Conservation (phyloP, 2,888 invertebrate genomes). For the Eulithis testata region DNA sequence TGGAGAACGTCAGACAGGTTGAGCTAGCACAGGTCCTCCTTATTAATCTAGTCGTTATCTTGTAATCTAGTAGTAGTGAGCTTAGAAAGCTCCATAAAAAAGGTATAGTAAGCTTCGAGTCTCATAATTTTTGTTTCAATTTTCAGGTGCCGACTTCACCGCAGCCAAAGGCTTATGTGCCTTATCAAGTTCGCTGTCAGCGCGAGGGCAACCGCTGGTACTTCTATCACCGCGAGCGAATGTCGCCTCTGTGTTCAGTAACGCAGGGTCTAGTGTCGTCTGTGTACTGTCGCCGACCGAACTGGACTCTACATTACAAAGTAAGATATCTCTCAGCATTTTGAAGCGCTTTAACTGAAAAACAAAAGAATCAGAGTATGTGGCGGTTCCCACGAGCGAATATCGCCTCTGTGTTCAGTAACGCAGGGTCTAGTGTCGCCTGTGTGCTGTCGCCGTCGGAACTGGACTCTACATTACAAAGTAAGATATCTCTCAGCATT, state of each 20-base stretch:
- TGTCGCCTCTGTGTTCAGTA: slow-evolving; percentile 88
- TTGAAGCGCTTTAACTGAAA: no score
- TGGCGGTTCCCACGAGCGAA: no score
- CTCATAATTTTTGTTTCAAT: neutral
- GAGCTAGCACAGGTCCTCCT: no score
- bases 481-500: slow-evolving; percentile 50
- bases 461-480: slow-evolving; percentile 83
- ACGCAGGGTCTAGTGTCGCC: slow-evolving; percentile 48
- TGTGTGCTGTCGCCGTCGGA: slow-evolving; percentile 86
- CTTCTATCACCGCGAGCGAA: slow-evolving; percentile 87
- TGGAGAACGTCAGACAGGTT: no score
- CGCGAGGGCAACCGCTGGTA: slow-evolving; percentile 89
- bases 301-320: slow-evolving; percentile 83
- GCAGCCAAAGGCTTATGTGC: slow-evolving; percentile 94
- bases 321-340: slow-evolving; percentile 50
- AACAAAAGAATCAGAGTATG: no score
- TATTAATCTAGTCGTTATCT: no score
- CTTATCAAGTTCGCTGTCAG: slow-evolving; percentile 88
- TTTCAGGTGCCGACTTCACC: slow-evolving; percentile 91
- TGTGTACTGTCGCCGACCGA: slow-evolving; percentile 86
- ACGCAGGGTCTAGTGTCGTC: slow-evolving; percentile 85
- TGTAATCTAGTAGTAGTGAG: neutral
- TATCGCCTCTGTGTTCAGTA: no score
- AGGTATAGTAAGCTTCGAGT: no score
- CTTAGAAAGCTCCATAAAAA: neutral